Evolutionary conservation across 1,140 invertebrate species (phyloP).

Genomic region (Harpegnathos saltator): DNA sequence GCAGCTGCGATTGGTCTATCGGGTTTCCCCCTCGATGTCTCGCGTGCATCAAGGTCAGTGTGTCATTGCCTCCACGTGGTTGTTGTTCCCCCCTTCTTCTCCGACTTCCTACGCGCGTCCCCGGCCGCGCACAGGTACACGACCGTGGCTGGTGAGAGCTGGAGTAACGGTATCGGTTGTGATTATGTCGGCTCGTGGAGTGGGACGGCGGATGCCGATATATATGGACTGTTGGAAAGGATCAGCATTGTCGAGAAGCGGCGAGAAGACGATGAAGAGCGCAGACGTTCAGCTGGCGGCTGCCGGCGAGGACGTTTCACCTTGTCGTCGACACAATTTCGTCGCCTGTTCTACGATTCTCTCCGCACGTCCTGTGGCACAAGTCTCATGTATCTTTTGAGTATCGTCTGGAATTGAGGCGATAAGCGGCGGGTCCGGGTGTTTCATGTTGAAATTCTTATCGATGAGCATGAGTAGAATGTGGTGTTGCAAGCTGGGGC

Average conservation of each 20-base stretch:
- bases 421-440: no score
- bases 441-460: no score
- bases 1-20: conserved; percentile 72
- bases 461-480: no score
- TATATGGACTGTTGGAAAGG: conserved; percentile 65
- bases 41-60: conserved; percentile 78
- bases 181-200: conserved; percentile 53
- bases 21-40: conserved; percentile 34
- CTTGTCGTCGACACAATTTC: neutral
- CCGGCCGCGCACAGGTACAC: neutral
- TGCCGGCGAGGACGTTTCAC: neutral
- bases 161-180: conserved; percentile 80
- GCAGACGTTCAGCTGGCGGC: neutral
- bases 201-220: conserved; percentile 54
- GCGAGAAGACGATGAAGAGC: neutral
- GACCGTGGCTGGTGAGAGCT: conserved; percentile 27
- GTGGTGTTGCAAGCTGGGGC: no score
- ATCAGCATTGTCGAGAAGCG: conserved; percentile 63
- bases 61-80: conserved; percentile 76
- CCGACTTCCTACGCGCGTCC: conserved; percentile 26
- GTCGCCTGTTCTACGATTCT: neutral
- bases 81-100: conserved; percentile 5
- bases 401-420: neutral
- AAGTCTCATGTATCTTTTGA: neutral
- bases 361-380: neutral